Evolutionary conservation across 2,888 invertebrate species (phyloP).

Genomic region (Eupithecia abbreviata): DNA sequence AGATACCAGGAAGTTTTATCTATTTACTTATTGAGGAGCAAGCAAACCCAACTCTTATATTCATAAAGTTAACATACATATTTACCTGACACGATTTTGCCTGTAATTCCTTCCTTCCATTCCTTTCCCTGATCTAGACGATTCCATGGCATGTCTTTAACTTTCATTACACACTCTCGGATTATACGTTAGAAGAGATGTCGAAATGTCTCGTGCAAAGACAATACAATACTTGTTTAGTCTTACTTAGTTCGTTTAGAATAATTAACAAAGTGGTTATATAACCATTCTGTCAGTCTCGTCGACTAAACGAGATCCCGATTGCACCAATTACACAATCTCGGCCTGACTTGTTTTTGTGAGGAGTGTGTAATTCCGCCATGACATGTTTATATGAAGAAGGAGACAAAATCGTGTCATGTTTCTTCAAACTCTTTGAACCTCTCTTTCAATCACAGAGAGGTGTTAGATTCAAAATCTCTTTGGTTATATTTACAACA

Average conservation of each 20-base stretch:
- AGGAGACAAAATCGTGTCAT: neutral
- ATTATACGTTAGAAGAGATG: too few species aligned
- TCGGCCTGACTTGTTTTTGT: too few species aligned
- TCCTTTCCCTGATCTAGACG: neutral
- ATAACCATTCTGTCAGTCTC: too few species aligned
- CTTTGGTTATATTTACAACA: conserved; percentile 76
- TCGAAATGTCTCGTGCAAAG: too few species aligned
- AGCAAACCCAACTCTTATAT: neutral
- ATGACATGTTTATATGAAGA: neutral
- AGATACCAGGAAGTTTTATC: neutral
- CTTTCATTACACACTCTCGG: neutral
- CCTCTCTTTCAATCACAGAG: conserved; percentile 2
- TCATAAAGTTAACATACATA: neutral
- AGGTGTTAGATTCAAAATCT: conserved; percentile 51
- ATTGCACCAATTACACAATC: too few species aligned
- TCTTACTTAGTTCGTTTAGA: too few species aligned
- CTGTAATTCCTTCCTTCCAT: neutral
- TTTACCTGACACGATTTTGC: neutral
- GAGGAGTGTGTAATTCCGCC: too few species aligned
- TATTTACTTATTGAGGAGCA: neutral
- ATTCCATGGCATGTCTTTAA: neutral
- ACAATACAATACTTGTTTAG: too few species aligned
- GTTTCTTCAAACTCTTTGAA: neutral
- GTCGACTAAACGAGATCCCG: too few species aligned
- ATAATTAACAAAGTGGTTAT: too few species aligned